Evolutionary conservation across 2,797 vertebrate species (phyloP).

Genomic region (Salmo trutta): DNA sequence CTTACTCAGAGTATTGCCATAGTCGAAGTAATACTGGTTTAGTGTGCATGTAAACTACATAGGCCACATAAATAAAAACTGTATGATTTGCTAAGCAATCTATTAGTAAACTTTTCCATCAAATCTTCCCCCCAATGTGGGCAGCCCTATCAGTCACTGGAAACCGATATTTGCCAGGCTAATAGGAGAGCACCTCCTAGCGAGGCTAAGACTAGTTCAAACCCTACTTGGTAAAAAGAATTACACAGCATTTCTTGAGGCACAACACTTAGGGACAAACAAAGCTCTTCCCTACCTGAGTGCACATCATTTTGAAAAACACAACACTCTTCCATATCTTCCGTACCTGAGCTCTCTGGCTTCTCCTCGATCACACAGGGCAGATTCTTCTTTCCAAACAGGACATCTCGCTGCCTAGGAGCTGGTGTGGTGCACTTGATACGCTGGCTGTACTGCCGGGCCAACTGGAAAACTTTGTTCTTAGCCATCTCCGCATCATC

Average conservation of each 20-base stretch:
- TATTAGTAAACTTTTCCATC: background rate
- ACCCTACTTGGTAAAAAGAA: background rate
- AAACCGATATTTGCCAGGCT: background rate
- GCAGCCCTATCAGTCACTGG: background rate
- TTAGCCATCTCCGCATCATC: slow-evolving; percentile 64
- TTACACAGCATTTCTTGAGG: background rate
- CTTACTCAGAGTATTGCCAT: slow-evolving; percentile 4
- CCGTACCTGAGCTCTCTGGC: slow-evolving; percentile 41
- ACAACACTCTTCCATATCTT: background rate
- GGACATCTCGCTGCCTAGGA: slow-evolving; percentile 35
- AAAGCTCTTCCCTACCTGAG: background rate
- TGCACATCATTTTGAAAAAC: background rate
- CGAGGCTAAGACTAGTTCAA: background rate
- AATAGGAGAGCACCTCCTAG: background rate
- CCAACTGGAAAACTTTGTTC: slow-evolving; percentile 87
- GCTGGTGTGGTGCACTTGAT: slow-evolving; percentile 73
- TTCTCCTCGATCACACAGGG: slow-evolving; percentile 71
- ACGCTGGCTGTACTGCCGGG: slow-evolving; percentile 88
- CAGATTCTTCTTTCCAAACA: slow-evolving; percentile 43
- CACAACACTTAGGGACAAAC: background rate
- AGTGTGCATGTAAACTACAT: slow-evolving; percentile 1
- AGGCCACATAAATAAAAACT: background rate
- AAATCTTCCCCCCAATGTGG: background rate
- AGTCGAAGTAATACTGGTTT: background rate
- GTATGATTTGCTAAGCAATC: background rate